Evolutionary conservation across 2,797 vertebrate genomes (phyloP).

Genomic region (Falco peregrinus): DNA sequence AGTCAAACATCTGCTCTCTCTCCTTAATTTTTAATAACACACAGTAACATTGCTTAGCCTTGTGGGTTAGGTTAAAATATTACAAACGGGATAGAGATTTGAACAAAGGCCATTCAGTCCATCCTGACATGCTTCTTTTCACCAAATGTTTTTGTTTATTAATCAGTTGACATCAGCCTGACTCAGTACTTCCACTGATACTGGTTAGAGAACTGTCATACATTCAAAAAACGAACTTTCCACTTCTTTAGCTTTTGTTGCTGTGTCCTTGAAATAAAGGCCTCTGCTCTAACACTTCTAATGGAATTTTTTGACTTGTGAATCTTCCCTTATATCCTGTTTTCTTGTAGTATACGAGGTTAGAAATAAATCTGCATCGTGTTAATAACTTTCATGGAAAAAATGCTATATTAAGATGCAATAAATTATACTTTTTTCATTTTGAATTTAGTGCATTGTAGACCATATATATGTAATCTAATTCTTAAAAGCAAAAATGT

Average conservation of each 20-base stretch:
- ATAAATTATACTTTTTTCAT: not conserved
- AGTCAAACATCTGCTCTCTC: not conserved
- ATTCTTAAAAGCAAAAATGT: not conserved
- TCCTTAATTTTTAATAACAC: not conserved
- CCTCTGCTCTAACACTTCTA: not conserved
- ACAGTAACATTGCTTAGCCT: not conserved
- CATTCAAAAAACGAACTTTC: not conserved
- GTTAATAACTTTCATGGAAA: not conserved
- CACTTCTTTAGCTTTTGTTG: not conserved
- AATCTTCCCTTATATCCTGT: not conserved
- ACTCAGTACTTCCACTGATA: not conserved
- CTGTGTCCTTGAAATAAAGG: not conserved
- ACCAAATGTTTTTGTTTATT: not conserved
- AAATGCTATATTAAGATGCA: not conserved
- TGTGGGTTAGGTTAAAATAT: not conserved
- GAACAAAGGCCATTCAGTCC: not conserved
- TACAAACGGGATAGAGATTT: not conserved
- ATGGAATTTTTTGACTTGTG: not conserved
- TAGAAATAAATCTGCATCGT: not conserved
- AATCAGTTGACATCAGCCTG: not conserved
- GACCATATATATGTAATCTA: not conserved
- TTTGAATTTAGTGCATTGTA: not conserved
- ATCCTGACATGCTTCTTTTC: not conserved
- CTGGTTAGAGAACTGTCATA: not conserved
- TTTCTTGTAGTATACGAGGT: not conserved